Base-by-base conservation (phyloP, 2,797 vertebrate genomes). In the Pteropus rufus region DNA sequence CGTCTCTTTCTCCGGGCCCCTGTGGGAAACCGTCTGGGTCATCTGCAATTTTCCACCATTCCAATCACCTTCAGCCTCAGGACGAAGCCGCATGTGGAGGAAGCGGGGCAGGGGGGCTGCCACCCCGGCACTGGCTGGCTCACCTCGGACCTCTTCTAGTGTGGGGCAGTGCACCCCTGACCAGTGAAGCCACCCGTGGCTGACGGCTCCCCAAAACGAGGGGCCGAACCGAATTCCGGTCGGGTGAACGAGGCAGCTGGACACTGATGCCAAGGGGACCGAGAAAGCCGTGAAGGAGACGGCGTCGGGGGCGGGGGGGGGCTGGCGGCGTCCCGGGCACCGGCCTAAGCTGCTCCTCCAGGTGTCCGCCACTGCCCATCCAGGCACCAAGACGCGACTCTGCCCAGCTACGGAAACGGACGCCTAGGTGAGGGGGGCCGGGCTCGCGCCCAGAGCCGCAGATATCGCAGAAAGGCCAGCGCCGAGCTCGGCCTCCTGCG, bases 361-460 rank as follows among this genome's bases (percentile, higher is more conserved):
- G 34, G 44, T 10, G 16, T 18, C 12, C 44, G 8, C 10, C 9
- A 36, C 36, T 36, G 36, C 36, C 36, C 36, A 0, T 2, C 52
- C 5, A 36, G n/a, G 3, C 14, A 12, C 54, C 62, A 0, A 56
- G 5, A 12, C 0, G 5, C 9, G 19, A 3, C 0, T 26, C 60
- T 12, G 14, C 31, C 14, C 70, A 14, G 5, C 23, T 18, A 10
- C 15, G 5, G 44, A 72, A 56, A n/a, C 54, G 36, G 34, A 31
- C 46, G 0, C 12, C 1, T 8, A 67, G 49, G 34, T 7, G 0
- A 36, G 81, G 69, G 12, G 21, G 41, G 24, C 21, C 3, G 4
- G 3, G 10, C 34, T 52, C 44, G 34, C 58, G 1, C 36, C 21
- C 12, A 2, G 7, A 56, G 41, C 41, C 9, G 41, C 41, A 44